Evolutionary conservation across 2,797 vertebrate species (phyloP), one percentile per base, ranked within the genome.

Genomic region (Netta rufina): DNA sequence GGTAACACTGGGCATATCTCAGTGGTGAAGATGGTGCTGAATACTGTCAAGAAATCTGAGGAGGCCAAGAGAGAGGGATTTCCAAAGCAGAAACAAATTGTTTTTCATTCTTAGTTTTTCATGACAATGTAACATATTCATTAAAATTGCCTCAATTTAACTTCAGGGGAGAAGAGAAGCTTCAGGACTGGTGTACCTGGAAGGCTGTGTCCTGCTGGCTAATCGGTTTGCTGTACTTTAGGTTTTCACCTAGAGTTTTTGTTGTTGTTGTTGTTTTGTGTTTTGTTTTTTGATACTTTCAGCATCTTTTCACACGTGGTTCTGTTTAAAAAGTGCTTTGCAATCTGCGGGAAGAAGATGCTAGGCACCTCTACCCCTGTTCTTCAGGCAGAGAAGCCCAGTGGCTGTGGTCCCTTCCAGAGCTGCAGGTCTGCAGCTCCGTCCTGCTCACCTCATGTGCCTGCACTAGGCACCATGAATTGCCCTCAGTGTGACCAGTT

Each of bases 61-160:
- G 38, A 79, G 56, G 51, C 69, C 16, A 41, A 38, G 81, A 72
- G 58, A 85, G 43, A 73, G 71, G 64, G 38, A 77, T 83, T 95
- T 93, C 69, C 75, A 89, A 69, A 89, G 87, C 61, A 89, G 87
- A 93, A 93, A 74, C 61, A 93, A 93, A 71, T 57, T 45, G 53
- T 82, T 94, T 66, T 74, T 80, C 0, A 0, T 73, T 89, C 56
- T 87, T 84, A 70, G 74, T 79, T 95, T 94, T 90, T 89, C 39
- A 45, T 53, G 58, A 51, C 84, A 93, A 64, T 92, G 92, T 85
- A 93, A 89, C 0, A 11, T 75, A 58, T 86, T 92, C 45, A 10
- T 69, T 91, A 91, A 95, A 96, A 96, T 89, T 92, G 72, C 84
- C 70, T 91, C 91, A 67, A 80, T 95, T 95, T 94, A 90, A 80